These are phyloP conservation scores for Chloroclysta siterata DNA, from an alignment of 2,888 invertebrate genomes.

Conservation along the genomic window DNA sequence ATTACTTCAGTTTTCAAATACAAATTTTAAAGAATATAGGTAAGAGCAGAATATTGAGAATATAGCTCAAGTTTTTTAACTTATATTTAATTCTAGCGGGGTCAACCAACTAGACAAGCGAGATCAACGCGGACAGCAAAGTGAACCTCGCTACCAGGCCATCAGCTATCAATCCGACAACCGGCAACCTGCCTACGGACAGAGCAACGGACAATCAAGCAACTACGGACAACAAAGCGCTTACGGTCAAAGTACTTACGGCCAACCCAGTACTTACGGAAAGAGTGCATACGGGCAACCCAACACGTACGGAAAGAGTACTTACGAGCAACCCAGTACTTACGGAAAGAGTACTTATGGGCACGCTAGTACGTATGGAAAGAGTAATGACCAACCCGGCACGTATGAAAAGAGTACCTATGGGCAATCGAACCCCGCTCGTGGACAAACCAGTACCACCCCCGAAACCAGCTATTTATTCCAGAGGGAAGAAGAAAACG, in stretches of 20 bases:
- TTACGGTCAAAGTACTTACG: conserved; percentile 44
- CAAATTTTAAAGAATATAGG: too few species aligned
- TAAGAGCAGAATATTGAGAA: too few species aligned
- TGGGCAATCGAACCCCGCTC: conserved; percentile 32
- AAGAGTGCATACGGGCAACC: conserved; percentile 1
- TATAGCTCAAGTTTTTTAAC: neutral
- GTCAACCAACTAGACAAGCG: conserved; percentile 59
- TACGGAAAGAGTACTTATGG: conserved; percentile 32
- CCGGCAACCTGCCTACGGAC: conserved; percentile 46
- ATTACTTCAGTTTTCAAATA: too few species aligned
- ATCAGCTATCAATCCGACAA: conserved; percentile 46
- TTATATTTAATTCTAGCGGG: conserved; percentile 49
- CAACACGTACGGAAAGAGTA: conserved; percentile 32
- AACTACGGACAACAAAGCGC: conserved; percentile 11
- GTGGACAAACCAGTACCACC: conserved; percentile 64
- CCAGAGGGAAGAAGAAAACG: conserved; percentile 76
- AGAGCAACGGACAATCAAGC: conserved; percentile 38
- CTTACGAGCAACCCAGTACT: conserved; percentile 32
- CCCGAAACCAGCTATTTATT: conserved; percentile 84
- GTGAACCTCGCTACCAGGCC: conserved; percentile 40
- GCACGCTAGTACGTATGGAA: conserved; percentile 40
- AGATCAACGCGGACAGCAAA: conserved; percentile 46
- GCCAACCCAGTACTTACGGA: conserved; percentile 40
- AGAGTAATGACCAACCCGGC: conserved; percentile 39
- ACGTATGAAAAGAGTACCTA: conserved; percentile 32